A percentile compares a stretch with the other conserved stretches of the same genome.
Evolutionary conservation across 2,113 vertebrate species (phyloP).

Genomic region (Sapayoa aenigma): DNA sequence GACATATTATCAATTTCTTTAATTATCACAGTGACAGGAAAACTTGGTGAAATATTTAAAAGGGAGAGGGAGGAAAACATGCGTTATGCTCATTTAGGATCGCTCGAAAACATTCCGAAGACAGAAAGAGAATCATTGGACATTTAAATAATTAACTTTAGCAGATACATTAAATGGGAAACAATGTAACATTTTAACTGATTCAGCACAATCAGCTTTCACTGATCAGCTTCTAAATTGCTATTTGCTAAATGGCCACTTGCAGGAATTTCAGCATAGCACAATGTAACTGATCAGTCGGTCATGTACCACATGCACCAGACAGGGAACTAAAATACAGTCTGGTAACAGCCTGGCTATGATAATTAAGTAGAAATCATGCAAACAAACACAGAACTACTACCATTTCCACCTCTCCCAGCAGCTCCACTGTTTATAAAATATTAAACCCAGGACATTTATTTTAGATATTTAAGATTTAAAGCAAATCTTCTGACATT

Average conservation of each 20-base stretch:
- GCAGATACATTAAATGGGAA: slow-evolving; percentile 52
- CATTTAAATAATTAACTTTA: slow-evolving; percentile 67
- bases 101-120: slow-evolving; percentile 43
- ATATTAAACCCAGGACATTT: neutral
- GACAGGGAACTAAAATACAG: neutral
- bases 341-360: slow-evolving; percentile 7
- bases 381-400: neutral
- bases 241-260: slow-evolving; percentile 54
- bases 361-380: slow-evolving; percentile 34
- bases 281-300: slow-evolving; percentile 46
- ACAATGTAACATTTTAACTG: slow-evolving; percentile 56
- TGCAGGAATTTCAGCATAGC: slow-evolving; percentile 48
- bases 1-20: slow-evolving; percentile 41
- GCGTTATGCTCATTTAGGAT: neutral
- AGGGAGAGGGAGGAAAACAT: neutral
- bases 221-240: slow-evolving; percentile 52
- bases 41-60: slow-evolving; percentile 53
- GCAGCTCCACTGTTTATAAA: neutral
- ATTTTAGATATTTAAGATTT: slow-evolving; percentile 20
- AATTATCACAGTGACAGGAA: slow-evolving; percentile 22
- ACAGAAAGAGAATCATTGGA: slow-evolving; percentile 27
- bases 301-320: neutral
- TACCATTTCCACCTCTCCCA: neutral
- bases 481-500: neutral
- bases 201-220: slow-evolving; percentile 65